Evolutionary conservation across 2,888 invertebrate species (phyloP).

Genomic region (Nezara viridula): DNA sequence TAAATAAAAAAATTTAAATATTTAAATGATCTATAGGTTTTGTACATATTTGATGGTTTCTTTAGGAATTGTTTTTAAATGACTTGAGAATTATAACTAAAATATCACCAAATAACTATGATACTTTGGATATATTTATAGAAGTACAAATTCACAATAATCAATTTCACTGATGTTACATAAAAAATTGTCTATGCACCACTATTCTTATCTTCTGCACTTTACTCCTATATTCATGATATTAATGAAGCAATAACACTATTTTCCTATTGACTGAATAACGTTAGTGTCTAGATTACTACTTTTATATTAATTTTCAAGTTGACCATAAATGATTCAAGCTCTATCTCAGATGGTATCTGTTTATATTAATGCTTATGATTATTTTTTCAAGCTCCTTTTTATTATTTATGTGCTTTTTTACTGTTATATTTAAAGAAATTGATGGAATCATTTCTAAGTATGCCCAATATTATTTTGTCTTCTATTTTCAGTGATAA

Average conservation of each 20-base stretch:
- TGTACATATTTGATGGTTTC: background rate
- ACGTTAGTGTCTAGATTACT: background rate
- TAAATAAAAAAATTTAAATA: background rate
- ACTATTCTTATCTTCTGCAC: background rate
- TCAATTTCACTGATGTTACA: background rate
- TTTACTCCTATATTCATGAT: background rate
- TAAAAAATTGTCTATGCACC: background rate
- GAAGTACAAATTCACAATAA: background rate
- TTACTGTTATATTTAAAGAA: background rate
- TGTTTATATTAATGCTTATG: background rate
- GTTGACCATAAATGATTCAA: background rate
- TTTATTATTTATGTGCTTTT: background rate
- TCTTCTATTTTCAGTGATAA: background rate
- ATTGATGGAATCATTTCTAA: background rate
- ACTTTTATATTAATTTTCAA: background rate
- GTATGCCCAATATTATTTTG: background rate
- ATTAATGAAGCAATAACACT: background rate
- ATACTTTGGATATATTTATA: background rate
- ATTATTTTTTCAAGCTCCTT: slow-evolving; percentile 3
- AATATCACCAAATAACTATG: background rate
- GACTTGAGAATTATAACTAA: background rate
- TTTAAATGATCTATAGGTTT: background rate
- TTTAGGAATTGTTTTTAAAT: background rate
- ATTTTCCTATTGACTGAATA: background rate
- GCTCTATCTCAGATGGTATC: background rate